Evolutionary conservation across 2,113 vertebrate species (phyloP).

Genomic region (Oncorhynchus nerka): DNA sequence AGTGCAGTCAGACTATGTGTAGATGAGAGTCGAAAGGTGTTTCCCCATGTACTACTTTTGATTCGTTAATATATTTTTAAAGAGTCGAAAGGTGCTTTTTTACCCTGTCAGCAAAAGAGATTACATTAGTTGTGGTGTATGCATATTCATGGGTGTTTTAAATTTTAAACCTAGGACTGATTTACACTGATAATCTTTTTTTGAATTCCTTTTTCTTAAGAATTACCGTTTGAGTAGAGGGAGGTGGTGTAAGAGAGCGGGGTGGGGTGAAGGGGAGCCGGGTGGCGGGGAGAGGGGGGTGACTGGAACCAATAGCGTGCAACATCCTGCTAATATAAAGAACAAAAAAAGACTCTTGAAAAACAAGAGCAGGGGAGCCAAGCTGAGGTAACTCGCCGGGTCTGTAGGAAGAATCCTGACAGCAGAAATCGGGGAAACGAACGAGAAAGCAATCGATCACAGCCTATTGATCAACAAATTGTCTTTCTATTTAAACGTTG

Average conservation of each 20-base stretch:
- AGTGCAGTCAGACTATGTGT: no score
- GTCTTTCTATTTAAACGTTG: conserved; percentile 30
- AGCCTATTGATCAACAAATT: conserved; percentile 25
- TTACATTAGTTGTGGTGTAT: no score
- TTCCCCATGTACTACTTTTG: no score
- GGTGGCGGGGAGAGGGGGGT: not conserved
- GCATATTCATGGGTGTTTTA: no score
- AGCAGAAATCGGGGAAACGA: not conserved
- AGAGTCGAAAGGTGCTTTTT: no score
- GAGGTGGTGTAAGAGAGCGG: conserved; percentile 11
- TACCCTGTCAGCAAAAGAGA: no score
- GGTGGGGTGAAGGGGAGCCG: not conserved
- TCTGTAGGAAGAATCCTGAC: conserved; percentile 30
- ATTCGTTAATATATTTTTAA: no score
- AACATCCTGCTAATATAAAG: conserved; percentile 61
- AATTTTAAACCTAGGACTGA: no score
- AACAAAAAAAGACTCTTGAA: conserved; percentile 28
- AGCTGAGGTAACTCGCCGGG: conserved; percentile 46
- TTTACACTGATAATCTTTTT: no score
- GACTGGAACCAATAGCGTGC: conserved; percentile 61
- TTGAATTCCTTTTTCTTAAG: no score
- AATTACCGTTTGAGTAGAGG: conserved; percentile 3
- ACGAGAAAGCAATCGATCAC: conserved; percentile 23
- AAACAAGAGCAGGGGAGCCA: conserved; percentile 49
- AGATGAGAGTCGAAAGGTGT: no score